Evolutionary conservation across 2,113 vertebrate genomes (phyloP).

Genomic region (Nothoprocta perdicaria): DNA sequence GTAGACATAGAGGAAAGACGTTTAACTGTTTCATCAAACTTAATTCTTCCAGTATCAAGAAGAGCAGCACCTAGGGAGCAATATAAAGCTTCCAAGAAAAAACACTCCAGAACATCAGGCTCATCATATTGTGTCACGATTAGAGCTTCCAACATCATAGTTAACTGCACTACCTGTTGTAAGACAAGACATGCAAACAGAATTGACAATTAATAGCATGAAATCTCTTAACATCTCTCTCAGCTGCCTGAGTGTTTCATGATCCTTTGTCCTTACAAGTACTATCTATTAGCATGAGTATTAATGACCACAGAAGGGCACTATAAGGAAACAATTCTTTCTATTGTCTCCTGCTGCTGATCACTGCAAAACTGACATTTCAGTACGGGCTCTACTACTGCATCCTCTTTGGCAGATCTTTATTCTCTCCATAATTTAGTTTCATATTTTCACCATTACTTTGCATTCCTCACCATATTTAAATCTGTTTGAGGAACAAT

Average conservation of each 20-base stretch:
- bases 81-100: constrained; percentile 93
- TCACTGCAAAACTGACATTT: neutral
- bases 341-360: neutral
- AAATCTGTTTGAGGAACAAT: constrained; percentile 93
- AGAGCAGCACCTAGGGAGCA: constrained; percentile 90
- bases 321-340: neutral
- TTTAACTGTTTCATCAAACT: constrained; percentile 89
- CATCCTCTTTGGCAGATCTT: neutral
- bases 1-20: constrained; percentile 80
- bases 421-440: neutral
- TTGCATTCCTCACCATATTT: constrained; percentile 86
- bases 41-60: constrained; percentile 79
- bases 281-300: neutral
- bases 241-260: neutral
- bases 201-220: neutral
- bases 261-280: neutral
- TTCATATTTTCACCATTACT: neutral
- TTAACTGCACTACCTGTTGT: constrained; percentile 87
- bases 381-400: neutral
- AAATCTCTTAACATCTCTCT: neutral
- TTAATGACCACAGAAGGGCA: neutral
- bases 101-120: constrained; percentile 85
- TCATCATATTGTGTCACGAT: constrained; percentile 74
- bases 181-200: neutral
- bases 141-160: constrained; percentile 85